phyloP scores from a whole-genome alignment of 2,888 invertebrate genomes.

The Diplazon laetatorius region DNA sequence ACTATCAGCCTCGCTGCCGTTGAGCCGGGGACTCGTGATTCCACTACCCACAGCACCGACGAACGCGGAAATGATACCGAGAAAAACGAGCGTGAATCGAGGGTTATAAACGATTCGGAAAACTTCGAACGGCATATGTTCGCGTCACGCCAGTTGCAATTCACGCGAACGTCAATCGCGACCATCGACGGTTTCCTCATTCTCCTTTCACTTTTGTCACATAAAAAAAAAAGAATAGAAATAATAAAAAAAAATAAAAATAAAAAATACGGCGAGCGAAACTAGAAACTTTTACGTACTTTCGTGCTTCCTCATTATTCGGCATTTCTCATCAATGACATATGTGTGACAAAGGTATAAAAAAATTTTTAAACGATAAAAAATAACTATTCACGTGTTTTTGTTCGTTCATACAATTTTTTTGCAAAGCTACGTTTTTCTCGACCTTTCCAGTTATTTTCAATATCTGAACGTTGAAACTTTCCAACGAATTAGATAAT shows the following conservation, averaged over 20 bases:
- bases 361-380: too few species aligned
- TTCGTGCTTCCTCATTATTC: too few species aligned
- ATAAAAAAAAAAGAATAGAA: not conserved
- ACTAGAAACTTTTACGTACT: not conserved
- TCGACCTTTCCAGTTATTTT: too few species aligned
- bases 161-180: constrained; percentile 27
- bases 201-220: not conserved
- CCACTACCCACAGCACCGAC: constrained; percentile 7
- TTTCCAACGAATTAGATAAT: too few species aligned
- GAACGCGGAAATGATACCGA: constrained; percentile 46
- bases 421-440: too few species aligned
- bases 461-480: too few species aligned
- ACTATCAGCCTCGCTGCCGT: not conserved
- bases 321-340: too few species aligned
- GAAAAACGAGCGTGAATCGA: constrained; percentile 34
- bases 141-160: constrained; percentile 50
- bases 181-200: not conserved
- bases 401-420: too few species aligned
- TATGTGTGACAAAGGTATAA: too few species aligned
- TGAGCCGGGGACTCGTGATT: not conserved
- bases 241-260: not conserved
- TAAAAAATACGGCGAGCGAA: constrained; percentile 10
- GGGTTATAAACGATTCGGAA: constrained; percentile 43
- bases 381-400: too few species aligned
- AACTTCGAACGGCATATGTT: constrained; percentile 46